Evolutionary conservation across 1,140 invertebrate genomes (phyloP).

Genomic region (Brachionus manjavacas): DNA sequence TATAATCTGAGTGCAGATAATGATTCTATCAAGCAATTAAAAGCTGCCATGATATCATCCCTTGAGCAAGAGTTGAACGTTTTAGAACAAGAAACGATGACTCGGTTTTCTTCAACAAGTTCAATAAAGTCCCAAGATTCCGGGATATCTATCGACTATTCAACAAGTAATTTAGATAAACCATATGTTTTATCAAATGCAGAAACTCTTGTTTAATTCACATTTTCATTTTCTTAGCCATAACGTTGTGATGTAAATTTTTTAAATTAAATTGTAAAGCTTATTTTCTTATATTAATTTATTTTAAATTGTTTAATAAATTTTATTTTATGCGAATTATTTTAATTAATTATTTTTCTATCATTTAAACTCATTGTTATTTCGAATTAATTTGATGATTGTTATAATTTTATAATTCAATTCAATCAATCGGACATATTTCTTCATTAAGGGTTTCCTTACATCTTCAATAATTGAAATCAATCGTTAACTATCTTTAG

Average conservation of each 20-base stretch:
- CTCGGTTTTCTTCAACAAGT: not conserved
- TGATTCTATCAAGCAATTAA: not conserved
- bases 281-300: not conserved
- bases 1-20: too few relatives aligned
- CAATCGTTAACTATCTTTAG: too few relatives aligned
- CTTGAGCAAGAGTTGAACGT: not conserved
- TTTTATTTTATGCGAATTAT: too few relatives aligned
- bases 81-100: not conserved
- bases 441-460: too few relatives aligned
- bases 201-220: not conserved
- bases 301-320: too few relatives aligned
- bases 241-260: not conserved
- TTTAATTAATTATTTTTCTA: too few relatives aligned
- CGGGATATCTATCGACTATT: not conserved
- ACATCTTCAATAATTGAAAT: too few relatives aligned
- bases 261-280: not conserved
- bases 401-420: too few relatives aligned
- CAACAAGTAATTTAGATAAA: not conserved
- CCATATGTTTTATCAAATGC: not conserved
- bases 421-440: too few relatives aligned
- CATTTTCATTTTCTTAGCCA: not conserved
- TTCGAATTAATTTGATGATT: too few relatives aligned
- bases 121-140: not conserved
- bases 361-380: too few relatives aligned
- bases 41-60: not conserved